Conservation (phyloP, 2,113 vertebrate genomes). For the Albula goreensis region DNA sequence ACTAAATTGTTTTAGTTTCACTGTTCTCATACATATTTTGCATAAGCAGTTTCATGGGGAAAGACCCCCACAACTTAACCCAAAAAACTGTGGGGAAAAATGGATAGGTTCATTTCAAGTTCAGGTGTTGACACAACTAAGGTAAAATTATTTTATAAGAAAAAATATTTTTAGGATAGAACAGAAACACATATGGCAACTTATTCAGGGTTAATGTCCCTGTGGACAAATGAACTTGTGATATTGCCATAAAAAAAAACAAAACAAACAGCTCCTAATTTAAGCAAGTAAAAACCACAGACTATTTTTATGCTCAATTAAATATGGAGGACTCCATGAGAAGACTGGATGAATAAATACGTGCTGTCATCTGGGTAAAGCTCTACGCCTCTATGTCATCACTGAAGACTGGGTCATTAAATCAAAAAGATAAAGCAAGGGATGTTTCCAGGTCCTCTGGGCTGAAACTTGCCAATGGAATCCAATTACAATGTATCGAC, state of each 20-base stretch:
- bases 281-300: background rate
- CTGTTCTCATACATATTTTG: background rate
- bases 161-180: background rate
- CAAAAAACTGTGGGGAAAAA: background rate
- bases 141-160: background rate
- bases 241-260: no score
- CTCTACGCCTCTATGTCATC: background rate
- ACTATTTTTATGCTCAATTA: constrained; percentile 12
- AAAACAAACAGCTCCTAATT: constrained; percentile 1
- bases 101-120: background rate
- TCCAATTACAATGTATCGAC: background rate
- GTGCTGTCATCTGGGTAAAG: background rate
- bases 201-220: background rate
- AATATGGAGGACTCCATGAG: background rate
- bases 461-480: background rate
- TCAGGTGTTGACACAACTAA: background rate
- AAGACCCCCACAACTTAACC: background rate
- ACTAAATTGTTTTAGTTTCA: background rate
- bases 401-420: constrained; percentile 1
- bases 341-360: background rate
- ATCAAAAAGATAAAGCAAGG: background rate
- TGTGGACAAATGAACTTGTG: background rate
- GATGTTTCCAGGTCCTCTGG: background rate
- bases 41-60: background rate
- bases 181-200: background rate